Evolutionary conservation across 2,113 vertebrate genomes (phyloP).

Genomic region (Xenus cinereus): DNA sequence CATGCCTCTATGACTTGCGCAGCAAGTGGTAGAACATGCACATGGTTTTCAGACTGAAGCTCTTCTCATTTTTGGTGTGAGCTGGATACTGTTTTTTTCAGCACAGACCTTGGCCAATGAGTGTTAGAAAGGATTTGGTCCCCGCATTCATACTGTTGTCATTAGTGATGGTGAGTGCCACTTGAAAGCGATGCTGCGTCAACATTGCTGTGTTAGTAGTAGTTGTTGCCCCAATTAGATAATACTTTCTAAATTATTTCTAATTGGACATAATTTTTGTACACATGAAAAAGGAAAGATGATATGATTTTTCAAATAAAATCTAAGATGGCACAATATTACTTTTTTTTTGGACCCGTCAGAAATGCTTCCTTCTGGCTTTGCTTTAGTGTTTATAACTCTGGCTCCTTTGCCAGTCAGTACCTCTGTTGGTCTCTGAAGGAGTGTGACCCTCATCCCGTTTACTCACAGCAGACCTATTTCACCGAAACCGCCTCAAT

Average conservation of each 20-base stretch:
- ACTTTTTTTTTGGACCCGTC: not conserved
- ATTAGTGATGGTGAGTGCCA: not conserved
- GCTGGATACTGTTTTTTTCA: not conserved
- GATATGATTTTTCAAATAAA: not conserved
- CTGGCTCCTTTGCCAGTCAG: not conserved
- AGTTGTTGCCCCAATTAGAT: not conserved
- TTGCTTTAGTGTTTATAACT: not conserved
- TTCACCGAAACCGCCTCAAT: not conserved
- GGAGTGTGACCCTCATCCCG: rapidly evolving
- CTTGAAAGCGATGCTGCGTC: not conserved
- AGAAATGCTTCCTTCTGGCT: not conserved
- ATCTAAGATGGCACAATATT: not conserved
- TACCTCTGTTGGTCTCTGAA: not conserved
- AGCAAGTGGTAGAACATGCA: not conserved
- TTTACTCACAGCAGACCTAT: not conserved
- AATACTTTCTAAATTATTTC: not conserved
- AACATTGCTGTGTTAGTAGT: not conserved
- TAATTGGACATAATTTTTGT: not conserved
- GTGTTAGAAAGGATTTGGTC: not conserved
- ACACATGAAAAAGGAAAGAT: not conserved
- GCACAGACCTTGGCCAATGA: not conserved
- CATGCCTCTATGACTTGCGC: rapidly evolving
- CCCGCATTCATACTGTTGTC: rapidly evolving
- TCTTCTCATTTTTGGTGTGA: not conserved
- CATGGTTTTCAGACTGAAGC: not conserved